phyloP scores from a whole-genome alignment of 2,797 vertebrate genomes.

The Myripristis murdjan region DNA sequence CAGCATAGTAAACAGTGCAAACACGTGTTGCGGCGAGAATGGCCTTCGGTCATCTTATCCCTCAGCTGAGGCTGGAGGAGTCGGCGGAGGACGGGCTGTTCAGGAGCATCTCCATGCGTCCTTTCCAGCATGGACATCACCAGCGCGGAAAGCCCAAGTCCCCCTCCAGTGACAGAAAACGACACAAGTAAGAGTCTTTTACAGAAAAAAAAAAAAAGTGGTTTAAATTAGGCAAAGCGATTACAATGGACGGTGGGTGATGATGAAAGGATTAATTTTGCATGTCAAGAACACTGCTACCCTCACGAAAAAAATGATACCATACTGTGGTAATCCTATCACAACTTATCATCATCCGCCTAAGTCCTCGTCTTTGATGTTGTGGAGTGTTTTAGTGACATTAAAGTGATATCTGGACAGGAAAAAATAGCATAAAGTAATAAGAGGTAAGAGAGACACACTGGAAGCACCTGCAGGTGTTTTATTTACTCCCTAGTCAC shows the following conservation, averaged over 20 bases:
- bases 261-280: slow-evolving; percentile 20
- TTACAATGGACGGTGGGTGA: slow-evolving; percentile 8
- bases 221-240: background rate
- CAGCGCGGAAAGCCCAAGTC: slow-evolving; percentile 56
- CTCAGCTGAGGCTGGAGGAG: slow-evolving; percentile 75
- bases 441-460: too few relatives aligned
- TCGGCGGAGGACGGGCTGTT: slow-evolving; percentile 58
- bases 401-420: background rate
- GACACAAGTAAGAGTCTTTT: slow-evolving; percentile 63
- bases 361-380: background rate
- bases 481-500: too few relatives aligned
- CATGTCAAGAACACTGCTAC: slow-evolving; percentile 6
- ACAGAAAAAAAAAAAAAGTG: background rate
- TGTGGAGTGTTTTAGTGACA: background rate
- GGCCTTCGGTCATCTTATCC: slow-evolving; percentile 73
- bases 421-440: background rate
- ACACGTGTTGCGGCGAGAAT: slow-evolving; percentile 41
- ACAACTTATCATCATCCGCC: too few relatives aligned
- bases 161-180: slow-evolving; percentile 50
- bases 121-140: slow-evolving; percentile 61
- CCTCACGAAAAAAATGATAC: slow-evolving; percentile 17
- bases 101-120: slow-evolving; percentile 62
- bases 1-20: background rate
- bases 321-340: slow-evolving; percentile 8
- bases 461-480: too few relatives aligned